These are phyloP conservation scores for Apodemus speciosus DNA, from an alignment of 2,113 vertebrate genomes.

Conservation along the genomic window DNA sequence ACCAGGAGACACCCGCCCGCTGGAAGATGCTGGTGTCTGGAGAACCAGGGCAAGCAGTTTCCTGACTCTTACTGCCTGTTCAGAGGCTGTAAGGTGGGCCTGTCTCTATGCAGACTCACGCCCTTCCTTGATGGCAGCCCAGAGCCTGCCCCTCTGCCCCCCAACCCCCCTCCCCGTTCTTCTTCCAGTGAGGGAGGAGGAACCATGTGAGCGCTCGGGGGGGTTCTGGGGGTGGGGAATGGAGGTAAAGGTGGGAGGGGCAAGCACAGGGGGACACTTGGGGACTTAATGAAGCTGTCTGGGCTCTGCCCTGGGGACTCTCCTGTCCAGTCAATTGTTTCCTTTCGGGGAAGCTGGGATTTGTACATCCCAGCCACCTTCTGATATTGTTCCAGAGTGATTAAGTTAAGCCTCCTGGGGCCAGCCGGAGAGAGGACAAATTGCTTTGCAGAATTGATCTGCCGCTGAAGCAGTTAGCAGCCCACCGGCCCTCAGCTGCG, in stretches of 20 bases:
- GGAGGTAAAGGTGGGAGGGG: too few relatives aligned
- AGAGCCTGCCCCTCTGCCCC: neutral
- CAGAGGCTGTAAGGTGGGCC: neutral
- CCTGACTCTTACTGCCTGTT: neutral
- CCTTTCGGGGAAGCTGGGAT: neutral
- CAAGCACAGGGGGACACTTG: neutral
- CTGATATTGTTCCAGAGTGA: conserved; percentile 44
- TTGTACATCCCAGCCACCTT: neutral
- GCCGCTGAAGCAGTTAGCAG: neutral
- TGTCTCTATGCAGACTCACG: neutral
- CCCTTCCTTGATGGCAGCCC: neutral
- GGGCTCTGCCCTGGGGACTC: neutral
- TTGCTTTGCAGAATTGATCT: conserved; percentile 47
- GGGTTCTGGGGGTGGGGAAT: neutral
- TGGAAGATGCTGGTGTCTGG: neutral
- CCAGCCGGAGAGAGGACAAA: conserved; percentile 40
- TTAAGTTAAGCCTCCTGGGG: conserved; percentile 55
- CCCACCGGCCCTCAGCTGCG: neutral
- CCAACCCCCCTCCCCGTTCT: neutral
- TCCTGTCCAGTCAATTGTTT: neutral
- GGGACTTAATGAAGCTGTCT: neutral
- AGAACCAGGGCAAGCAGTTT: neutral
- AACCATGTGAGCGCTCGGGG: fast-evolving
- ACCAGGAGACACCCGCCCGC: neutral
- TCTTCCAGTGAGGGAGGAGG: neutral